Evolutionary conservation across 2,888 invertebrate genomes (phyloP).

Genomic region (Heteropelma amictum): DNA sequence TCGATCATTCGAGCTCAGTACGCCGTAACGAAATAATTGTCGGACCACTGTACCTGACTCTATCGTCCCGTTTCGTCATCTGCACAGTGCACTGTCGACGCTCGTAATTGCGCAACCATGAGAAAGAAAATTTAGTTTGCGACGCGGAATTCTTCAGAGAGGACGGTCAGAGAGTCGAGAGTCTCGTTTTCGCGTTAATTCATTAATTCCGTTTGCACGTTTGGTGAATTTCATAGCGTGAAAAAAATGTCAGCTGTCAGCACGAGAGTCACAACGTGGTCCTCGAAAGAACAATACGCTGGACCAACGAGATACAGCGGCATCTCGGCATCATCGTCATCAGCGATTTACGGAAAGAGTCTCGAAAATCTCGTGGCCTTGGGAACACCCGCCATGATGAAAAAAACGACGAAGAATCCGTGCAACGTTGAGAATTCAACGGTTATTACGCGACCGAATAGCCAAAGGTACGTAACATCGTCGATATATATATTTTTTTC

Average conservation of each 20-base stretch:
- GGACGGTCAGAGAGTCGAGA: neutral
- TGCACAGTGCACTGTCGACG: slow-evolving; percentile 44
- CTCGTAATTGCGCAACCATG: slow-evolving; percentile 41
- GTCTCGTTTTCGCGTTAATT: neutral
- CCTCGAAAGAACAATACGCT: slow-evolving; percentile 54
- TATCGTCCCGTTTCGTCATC: slow-evolving; percentile 45
- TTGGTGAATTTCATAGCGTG: neutral
- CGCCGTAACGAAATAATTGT: slow-evolving; percentile 68
- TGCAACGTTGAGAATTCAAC: slow-evolving; percentile 56
- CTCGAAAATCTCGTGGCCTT: slow-evolving; percentile 53
- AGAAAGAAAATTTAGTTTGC: slow-evolving; percentile 36
- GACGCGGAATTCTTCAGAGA: slow-evolving; percentile 40
- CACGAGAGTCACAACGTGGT: slow-evolving; percentile 63
- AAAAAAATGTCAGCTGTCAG: slow-evolving; percentile 43
- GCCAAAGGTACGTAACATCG: slow-evolving; percentile 60
- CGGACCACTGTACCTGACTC: slow-evolving; percentile 40
- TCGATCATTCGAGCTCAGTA: slow-evolving; percentile 61
- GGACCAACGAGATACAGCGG: slow-evolving; percentile 51
- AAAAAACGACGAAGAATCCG: neutral
- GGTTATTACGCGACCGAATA: slow-evolving; percentile 40
- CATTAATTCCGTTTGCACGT: neutral
- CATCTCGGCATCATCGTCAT: slow-evolving; percentile 63
- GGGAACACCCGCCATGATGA: slow-evolving; percentile 49
- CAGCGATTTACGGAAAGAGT: slow-evolving; percentile 33
- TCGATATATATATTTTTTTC: too few species aligned